Percentiles rank a stretch among this genome's conserved stretches.
phyloP scores from a whole-genome alignment of 64 coral and sea anemone genomes.

The Catalaphyllia jardinei region DNA sequence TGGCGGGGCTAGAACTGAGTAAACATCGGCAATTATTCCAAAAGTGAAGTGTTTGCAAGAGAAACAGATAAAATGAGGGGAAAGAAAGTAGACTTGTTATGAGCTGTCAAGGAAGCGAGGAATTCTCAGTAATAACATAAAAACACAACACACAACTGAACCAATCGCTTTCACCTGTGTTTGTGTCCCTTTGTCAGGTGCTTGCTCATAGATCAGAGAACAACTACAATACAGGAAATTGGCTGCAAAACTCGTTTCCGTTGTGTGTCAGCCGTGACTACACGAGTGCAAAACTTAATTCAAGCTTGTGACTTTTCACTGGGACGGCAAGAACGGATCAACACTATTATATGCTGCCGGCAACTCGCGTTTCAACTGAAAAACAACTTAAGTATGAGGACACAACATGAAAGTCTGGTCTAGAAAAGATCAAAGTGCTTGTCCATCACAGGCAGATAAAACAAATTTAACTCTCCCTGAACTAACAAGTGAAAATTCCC shows the following conservation, averaged over 20 bases:
- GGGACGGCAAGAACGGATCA: not conserved
- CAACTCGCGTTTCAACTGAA: not conserved
- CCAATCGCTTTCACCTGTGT: constrained; percentile 76
- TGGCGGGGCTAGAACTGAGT: constrained; percentile 53
- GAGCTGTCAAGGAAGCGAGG: constrained; percentile 59
- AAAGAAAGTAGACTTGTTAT: constrained; percentile 45
- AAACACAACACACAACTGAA: constrained; percentile 60
- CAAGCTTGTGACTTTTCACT: not conserved
- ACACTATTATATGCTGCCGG: not conserved
- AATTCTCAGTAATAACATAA: constrained; percentile 63
- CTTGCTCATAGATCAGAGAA: constrained; percentile 47
- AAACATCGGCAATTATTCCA: constrained; percentile 77
- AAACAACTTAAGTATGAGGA: not conserved
- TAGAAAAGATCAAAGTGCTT: not conserved
- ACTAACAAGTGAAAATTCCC: not conserved
- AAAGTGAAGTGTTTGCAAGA: constrained; percentile 69
- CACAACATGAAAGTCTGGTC: not conserved
- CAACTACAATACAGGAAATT: constrained; percentile 86
- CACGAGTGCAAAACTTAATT: constrained; percentile 56
- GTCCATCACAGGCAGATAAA: not conserved
- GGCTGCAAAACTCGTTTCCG: constrained; percentile 72
- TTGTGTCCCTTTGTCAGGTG: constrained; percentile 67
- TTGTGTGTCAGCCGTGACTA: constrained; percentile 45
- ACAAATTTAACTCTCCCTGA: constrained; percentile 17
- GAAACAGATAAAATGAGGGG: constrained; percentile 35